phyloP scores from a whole-genome alignment of 1,140 invertebrate genomes.

The Temnothorax longispinosus region DNA sequence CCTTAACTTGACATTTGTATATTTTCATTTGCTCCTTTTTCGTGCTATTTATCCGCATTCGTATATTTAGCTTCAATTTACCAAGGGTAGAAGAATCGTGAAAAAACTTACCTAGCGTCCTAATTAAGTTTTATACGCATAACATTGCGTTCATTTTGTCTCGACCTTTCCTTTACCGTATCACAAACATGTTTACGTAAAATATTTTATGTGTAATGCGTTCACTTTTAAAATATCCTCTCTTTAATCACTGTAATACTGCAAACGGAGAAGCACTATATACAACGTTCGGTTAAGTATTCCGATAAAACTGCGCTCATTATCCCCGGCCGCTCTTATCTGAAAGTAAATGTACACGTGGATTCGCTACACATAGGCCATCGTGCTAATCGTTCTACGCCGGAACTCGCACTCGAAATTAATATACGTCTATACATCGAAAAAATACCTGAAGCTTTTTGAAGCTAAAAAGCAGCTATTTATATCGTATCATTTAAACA shows the following conservation, averaged over 20 bases:
- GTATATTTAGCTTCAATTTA: conserved; percentile 27
- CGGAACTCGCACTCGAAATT: conserved; percentile 16
- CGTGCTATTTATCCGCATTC: background rate
- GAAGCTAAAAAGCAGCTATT: background rate
- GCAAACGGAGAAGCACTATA: conserved; percentile 24
- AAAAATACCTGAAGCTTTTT: background rate
- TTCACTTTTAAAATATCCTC: conserved; percentile 18
- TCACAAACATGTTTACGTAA: background rate
- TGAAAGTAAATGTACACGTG: conserved; percentile 53
- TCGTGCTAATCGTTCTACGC: conserved; percentile 31
- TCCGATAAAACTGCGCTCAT: conserved; percentile 46
- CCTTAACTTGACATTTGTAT: conserved; percentile 1
- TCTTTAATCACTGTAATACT: conserved; percentile 21
- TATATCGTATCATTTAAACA: background rate
- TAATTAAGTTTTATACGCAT: background rate
- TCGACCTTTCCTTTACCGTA: background rate
- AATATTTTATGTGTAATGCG: background rate
- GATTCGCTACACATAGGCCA: conserved; percentile 31
- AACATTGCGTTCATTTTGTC: background rate
- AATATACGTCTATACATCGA: conserved; percentile 10
- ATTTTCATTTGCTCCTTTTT: conserved; percentile 13
- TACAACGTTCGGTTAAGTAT: conserved; percentile 42
- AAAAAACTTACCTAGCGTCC: conserved; percentile 15
- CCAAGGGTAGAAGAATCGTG: background rate
- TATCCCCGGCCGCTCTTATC: conserved; percentile 48